phyloP scores from a whole-genome alignment of 1,140 invertebrate genomes.

The Sycophila sp. region DNA sequence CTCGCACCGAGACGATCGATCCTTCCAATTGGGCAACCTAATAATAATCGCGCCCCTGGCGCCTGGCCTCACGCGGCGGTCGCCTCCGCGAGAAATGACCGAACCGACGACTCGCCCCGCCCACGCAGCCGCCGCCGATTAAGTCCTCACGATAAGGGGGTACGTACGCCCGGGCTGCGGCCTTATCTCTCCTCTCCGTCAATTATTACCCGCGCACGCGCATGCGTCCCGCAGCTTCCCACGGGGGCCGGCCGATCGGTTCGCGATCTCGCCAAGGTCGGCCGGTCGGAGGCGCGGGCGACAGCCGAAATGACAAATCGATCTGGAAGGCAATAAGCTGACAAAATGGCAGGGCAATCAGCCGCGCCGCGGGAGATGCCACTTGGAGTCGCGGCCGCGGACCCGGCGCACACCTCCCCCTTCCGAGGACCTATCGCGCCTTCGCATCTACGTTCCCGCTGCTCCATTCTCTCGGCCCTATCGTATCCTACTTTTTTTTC shows the following conservation, averaged over 20 bases:
- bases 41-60: no score
- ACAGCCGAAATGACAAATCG: conserved; percentile 51
- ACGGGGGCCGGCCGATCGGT: conserved; percentile 1
- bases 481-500: background rate
- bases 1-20: no score
- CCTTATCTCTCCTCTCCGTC: conserved; percentile 27
- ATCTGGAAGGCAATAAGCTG: conserved; percentile 54
- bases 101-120: no score
- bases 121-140: no score
- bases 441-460: background rate
- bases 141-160: conserved; percentile 21
- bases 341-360: conserved; percentile 55
- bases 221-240: conserved; percentile 14
- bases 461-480: background rate
- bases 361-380: conserved; percentile 50
- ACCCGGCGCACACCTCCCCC: background rate
- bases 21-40: conserved; percentile 16
- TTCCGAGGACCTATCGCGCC: background rate
- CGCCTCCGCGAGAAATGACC: background rate
- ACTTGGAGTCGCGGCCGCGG: conserved; percentile 40
- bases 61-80: background rate
- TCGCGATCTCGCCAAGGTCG: background rate
- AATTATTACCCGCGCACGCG: conserved; percentile 12
- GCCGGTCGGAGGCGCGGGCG: background rate
- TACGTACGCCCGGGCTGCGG: background rate